Base-by-base conservation (phyloP, 2,797 vertebrate genomes). In the Agapornis canus region DNA sequence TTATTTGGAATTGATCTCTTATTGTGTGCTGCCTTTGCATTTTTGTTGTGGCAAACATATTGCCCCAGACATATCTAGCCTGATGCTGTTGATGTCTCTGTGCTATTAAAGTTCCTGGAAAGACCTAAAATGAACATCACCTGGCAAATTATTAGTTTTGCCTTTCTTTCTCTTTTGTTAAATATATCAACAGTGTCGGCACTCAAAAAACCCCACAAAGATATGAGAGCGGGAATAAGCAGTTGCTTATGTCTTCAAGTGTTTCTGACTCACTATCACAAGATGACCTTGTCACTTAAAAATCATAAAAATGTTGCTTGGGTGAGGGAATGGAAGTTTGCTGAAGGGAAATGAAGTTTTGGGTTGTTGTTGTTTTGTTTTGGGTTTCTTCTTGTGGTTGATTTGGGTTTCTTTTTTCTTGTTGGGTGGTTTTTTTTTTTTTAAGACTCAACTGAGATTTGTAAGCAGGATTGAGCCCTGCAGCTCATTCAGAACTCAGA, bases 231-330 rank as follows among this genome's bases (percentile, higher is more conserved):
- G 70, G 29, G 26, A 92, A 72, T 91, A 92, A 90, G n/a, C 68
- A 95, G 52, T 52, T 94, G 51, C 89, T 95, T 86, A 64, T 73
- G 35, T 68, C 57, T 80, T 49, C 9, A 82, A 92, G 15, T 72
- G 15, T 72, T 93, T 82, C 48, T 95, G 51, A 40, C 45, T 93
- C 3, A 1, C 43, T 91, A 25, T 94, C 61, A 39, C 35, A 68
- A 64, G 59, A 90, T 4, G n/a, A 86, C 87, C 79, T 88, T 92
- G 87, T 88, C 49, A 66, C 66, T 90, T 94, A 64, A 72, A 96
- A 83, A 66, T 61, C 45, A 48, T 45, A 32, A 63, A 78, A 65
- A 35, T 63, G 18, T 82, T 93, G 52, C 15, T 32, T 71, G 52
- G 51, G 35, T 93, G 69, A 93, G 92, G 72, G 47, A 76, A 65